Conservation (phyloP, 2,113 vertebrate species). For the Lophochroa leadbeateri region DNA sequence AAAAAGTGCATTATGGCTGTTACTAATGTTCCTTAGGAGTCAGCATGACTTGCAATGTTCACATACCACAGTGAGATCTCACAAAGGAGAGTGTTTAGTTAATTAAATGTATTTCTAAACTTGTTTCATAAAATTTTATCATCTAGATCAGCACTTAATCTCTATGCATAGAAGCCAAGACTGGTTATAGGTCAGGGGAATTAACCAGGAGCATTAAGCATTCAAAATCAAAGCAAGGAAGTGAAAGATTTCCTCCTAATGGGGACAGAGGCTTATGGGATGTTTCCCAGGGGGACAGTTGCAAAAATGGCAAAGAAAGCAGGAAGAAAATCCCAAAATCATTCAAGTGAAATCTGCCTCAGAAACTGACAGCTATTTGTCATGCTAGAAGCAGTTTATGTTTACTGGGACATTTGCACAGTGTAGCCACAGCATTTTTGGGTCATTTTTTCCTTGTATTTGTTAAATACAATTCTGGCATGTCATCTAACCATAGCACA, state of each 20-base stretch:
- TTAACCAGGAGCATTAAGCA: conserved; percentile 10
- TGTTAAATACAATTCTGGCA: not conserved
- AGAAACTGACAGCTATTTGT: not conserved
- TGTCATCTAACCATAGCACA: not conserved
- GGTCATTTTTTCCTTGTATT: not conserved
- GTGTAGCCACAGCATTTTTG: not conserved
- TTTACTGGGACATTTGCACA: not conserved
- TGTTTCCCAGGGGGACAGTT: not conserved
- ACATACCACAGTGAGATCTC: not conserved
- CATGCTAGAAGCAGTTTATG: not conserved
- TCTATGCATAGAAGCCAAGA: not conserved
- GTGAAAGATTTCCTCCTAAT: conserved; percentile 52
- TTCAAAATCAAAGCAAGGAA: conserved; percentile 47
- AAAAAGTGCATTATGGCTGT: not conserved
- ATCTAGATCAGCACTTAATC: conserved; percentile 22
- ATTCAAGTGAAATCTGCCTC: not conserved
- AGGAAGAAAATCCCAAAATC: not conserved
- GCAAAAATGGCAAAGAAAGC: not conserved
- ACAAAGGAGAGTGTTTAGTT: not conserved
- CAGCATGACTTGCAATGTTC: not conserved
- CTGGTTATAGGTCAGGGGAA: conserved; percentile 44
- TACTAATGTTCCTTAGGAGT: not conserved
- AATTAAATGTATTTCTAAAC: conserved; percentile 27
- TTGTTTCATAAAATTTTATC: not conserved
- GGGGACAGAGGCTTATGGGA: conserved; percentile 35